Percentiles rank a stretch among this genome's conserved stretches.
phyloP scores from a whole-genome alignment of 1,140 invertebrate genomes.

The Zaprionus vittiger region DNA sequence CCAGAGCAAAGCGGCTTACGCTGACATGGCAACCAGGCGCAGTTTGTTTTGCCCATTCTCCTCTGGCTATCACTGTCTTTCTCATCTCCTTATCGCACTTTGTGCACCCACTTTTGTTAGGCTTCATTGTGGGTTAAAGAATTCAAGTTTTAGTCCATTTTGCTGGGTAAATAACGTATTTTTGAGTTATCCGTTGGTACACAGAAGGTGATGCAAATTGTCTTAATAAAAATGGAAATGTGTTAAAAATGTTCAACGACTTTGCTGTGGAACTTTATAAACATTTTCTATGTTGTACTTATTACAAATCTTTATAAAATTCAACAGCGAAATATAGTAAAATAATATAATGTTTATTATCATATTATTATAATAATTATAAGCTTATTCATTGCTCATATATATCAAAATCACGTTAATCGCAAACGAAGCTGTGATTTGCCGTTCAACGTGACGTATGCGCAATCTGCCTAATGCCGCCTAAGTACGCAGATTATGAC shows the following conservation, averaged over 20 bases:
- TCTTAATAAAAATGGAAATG: not conserved
- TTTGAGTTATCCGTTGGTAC: not conserved
- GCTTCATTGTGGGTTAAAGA: conserved; percentile 40
- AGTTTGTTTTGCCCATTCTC: not conserved
- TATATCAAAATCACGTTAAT: not conserved
- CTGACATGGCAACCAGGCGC: conserved; percentile 61
- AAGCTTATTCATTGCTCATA: not conserved
- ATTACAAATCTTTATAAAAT: too few species aligned
- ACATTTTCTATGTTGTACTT: too few species aligned
- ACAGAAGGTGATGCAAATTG: not conserved
- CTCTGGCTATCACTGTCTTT: not conserved
- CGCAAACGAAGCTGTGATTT: too few species aligned
- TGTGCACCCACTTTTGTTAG: not conserved
- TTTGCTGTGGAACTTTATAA: too few species aligned
- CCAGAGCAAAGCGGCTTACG: conserved; percentile 77
- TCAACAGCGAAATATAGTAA: too few species aligned
- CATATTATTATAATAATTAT: not conserved
- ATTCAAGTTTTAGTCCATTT: not conserved
- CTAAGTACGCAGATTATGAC: conserved; percentile 25
- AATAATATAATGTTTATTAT: too few species aligned
- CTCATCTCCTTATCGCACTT: not conserved
- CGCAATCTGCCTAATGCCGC: conserved; percentile 39
- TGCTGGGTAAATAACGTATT: not conserved
- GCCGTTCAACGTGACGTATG: conserved; percentile 42
- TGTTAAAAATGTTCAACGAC: too few species aligned